Evolutionary conservation across 2,888 invertebrate species (phyloP).

Genomic region (Lissonota sp.): DNA sequence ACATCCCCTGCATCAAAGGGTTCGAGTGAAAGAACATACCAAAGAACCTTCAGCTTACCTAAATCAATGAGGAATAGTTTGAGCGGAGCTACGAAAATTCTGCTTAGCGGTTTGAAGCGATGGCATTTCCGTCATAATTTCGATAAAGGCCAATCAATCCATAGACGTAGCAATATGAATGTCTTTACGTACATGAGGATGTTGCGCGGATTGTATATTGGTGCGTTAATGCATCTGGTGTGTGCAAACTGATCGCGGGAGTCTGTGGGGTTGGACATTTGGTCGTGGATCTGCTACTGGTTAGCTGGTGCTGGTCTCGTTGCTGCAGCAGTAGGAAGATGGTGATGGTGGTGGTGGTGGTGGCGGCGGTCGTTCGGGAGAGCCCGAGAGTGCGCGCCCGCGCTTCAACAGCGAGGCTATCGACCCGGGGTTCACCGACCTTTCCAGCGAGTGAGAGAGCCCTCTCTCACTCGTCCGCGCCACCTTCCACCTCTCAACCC

Average conservation of each 20-base stretch:
- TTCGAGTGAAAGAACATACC: no score
- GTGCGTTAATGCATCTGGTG: constrained; percentile 24
- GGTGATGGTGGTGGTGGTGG: constrained; percentile 29
- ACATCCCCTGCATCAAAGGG: no score
- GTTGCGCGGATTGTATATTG: not conserved
- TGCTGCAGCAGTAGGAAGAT: constrained; percentile 48
- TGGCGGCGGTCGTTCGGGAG: constrained; percentile 54
- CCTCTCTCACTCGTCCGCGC: constrained; percentile 62
- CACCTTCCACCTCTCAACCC: constrained; percentile 71
- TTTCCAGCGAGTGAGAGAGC: constrained; percentile 68
- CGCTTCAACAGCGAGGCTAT: constrained; percentile 75
- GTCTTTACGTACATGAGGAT: not conserved
- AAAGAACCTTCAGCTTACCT: no score
- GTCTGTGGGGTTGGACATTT: constrained; percentile 75
- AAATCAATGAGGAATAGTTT: no score
- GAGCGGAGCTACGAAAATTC: no score
- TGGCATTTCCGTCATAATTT: no score
- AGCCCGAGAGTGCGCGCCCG: constrained; percentile 46
- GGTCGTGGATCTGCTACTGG: constrained; percentile 52
- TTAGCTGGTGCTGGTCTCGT: constrained; percentile 64
- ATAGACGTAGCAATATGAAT: no score
- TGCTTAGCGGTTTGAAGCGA: no score
- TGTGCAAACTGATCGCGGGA: constrained; percentile 62
- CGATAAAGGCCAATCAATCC: no score
- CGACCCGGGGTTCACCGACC: constrained; percentile 81